Conservation (phyloP, 2,113 vertebrate species). For the Solea solea region DNA sequence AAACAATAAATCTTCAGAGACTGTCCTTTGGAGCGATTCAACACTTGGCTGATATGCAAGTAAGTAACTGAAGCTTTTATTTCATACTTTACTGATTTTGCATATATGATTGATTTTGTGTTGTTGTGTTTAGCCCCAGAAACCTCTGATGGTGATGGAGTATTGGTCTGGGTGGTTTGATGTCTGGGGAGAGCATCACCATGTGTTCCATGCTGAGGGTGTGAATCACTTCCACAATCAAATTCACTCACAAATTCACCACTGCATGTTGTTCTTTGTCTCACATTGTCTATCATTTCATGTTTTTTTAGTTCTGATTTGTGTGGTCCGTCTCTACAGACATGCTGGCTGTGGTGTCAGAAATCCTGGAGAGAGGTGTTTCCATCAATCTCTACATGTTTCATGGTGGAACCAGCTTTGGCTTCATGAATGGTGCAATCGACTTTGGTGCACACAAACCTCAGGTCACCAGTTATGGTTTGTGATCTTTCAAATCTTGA, state of each 20-base stretch:
- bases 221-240: conserved; percentile 39
- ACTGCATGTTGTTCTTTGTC: conserved; percentile 3
- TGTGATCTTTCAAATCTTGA: conserved; percentile 37
- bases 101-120: background rate
- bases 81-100: background rate
- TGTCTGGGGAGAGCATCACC: conserved; percentile 90
- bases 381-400: conserved; percentile 97
- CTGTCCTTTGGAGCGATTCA: conserved; percentile 82
- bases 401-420: conserved; percentile 94
- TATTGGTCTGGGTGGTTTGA: conserved; percentile 98
- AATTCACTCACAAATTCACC: background rate
- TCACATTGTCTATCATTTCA: background rate
- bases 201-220: conserved; percentile 89
- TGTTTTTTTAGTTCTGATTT: background rate
- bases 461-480: conserved; percentile 91
- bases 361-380: conserved; percentile 83
- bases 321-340: conserved; percentile 72
- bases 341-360: conserved; percentile 85
- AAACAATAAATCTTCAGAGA: conserved; percentile 92
- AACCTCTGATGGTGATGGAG: conserved; percentile 94
- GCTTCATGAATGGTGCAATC: conserved; percentile 90
- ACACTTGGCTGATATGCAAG: conserved; percentile 83
- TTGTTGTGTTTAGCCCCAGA: conserved; percentile 77
- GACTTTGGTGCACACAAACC: conserved; percentile 86
- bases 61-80: conserved; percentile 44